A percentile compares a stretch with the other conserved stretches of the same genome.
Evolutionary conservation across 35 echinoderm and acorn worm genomes (phyloP).

Genomic region (Ophioderma brevispina): DNA sequence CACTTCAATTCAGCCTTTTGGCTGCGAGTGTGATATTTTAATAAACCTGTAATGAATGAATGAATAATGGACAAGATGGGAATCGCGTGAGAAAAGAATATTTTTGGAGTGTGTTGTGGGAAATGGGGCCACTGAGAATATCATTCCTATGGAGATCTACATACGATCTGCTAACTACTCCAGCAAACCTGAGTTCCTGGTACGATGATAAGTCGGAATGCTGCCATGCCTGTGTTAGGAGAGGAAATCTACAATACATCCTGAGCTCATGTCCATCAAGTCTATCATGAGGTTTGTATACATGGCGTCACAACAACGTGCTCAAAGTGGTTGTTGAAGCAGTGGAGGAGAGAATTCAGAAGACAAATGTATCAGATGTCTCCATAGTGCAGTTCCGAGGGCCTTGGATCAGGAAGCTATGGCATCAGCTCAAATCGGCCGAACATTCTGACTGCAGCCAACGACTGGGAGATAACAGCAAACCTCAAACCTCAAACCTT

Average conservation of each 20-base stretch:
- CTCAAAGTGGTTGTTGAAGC: slow-evolving; percentile 6
- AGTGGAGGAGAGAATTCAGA: slow-evolving; percentile 6
- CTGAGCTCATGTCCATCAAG: slow-evolving; percentile 13
- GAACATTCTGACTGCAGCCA: slow-evolving; percentile 14
- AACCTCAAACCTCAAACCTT: slow-evolving; percentile 22
- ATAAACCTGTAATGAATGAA: too few species aligned
- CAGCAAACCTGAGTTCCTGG: slow-evolving; percentile 20
- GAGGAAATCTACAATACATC: neutral
- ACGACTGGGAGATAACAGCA: slow-evolving; percentile 21
- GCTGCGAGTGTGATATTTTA: too few species aligned
- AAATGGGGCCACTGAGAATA: slow-evolving; percentile 17
- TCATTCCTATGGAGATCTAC: slow-evolving; percentile 23
- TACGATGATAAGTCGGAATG: slow-evolving; percentile 15
- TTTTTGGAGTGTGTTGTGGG: slow-evolving; percentile 23
- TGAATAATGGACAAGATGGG: slow-evolving; percentile 21
- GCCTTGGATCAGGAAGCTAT: slow-evolving; percentile 18
- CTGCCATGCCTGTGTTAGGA: neutral
- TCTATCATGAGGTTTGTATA: neutral
- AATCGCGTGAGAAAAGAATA: neutral
- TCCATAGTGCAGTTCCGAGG: neutral
- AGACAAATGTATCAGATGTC: neutral
- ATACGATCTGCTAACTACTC: neutral
- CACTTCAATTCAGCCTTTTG: too few species aligned
- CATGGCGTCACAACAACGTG: slow-evolving; percentile 29
- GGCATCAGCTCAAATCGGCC: neutral